A percentile compares a stretch with the other conserved stretches of the same genome.
Evolutionary conservation across 2,888 invertebrate species (phyloP).

Genomic region (Dynastes grantii): DNA sequence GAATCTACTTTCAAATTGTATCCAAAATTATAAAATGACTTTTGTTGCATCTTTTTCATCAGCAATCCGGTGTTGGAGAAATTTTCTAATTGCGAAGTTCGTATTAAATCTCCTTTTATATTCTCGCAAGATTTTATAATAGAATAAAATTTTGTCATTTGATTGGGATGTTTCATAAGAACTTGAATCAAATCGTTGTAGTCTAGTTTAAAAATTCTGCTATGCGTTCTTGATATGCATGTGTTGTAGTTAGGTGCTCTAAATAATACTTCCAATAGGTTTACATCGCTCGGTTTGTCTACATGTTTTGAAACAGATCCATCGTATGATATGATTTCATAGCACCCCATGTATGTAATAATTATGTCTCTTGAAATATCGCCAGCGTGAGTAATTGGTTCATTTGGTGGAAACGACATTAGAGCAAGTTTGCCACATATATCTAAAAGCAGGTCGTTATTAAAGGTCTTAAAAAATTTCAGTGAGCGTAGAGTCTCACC

Average conservation of each 20-base stretch:
- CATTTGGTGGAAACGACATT: constrained; percentile 52
- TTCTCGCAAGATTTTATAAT: constrained; percentile 29
- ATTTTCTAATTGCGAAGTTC: not conserved
- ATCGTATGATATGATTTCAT: constrained; percentile 21
- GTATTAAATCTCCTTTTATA: constrained; percentile 20
- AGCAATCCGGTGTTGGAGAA: too few species aligned
- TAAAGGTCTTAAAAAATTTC: constrained; percentile 49
- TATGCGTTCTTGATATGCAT: constrained; percentile 35
- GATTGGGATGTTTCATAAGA: constrained; percentile 28
- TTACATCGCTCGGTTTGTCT: constrained; percentile 24
- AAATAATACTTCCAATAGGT: constrained; percentile 44
- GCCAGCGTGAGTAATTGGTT: constrained; percentile 52
- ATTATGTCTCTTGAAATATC: constrained; percentile 45
- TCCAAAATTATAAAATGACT: constrained; percentile 44
- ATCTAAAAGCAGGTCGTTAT: constrained; percentile 49
- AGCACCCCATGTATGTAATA: constrained; percentile 45
- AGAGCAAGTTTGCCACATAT: constrained; percentile 38
- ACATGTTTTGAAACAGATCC: constrained; percentile 11
- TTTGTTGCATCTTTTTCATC: not conserved
- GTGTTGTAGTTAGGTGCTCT: constrained; percentile 39
- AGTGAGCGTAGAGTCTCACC: constrained; percentile 35
- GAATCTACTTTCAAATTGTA: constrained; percentile 50
- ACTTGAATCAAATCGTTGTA: constrained; percentile 30
- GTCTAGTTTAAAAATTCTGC: constrained; percentile 30
- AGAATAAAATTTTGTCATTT: constrained; percentile 20